These are phyloP conservation scores for Eilema sororculum DNA, from an alignment of 2,888 invertebrate species.

Conservation along the genomic window DNA sequence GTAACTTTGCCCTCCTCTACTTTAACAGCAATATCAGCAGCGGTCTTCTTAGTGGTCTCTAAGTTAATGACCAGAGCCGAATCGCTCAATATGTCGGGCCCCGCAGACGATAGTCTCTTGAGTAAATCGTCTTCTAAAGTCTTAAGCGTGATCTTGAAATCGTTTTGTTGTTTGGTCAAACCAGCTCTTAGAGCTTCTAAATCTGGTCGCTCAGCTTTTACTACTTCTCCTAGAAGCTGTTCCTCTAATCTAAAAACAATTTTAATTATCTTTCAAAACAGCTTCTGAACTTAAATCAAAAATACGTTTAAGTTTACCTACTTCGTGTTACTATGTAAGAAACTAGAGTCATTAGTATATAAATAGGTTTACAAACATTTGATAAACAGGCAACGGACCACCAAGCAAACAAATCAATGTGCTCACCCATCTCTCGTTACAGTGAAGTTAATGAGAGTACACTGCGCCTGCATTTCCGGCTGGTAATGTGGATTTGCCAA, in stretches of 20 bases:
- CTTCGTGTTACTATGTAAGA: no score
- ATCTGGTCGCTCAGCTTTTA: conserved; percentile 97
- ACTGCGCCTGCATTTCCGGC: conserved; percentile 98
- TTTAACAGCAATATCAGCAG: conserved; percentile 95
- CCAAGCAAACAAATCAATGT: neutral
- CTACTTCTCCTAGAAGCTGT: conserved; percentile 96
- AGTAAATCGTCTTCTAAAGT: conserved; percentile 96
- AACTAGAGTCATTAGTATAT: no score
- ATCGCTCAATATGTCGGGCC: conserved; percentile 96
- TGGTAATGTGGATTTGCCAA: conserved; percentile 98
- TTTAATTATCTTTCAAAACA: neutral
- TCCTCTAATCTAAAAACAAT: conserved; percentile 90
- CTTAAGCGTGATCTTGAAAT: conserved; percentile 97
- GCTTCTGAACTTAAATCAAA: no score
- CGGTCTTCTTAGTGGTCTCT: conserved; percentile 97
- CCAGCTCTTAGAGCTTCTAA: conserved; percentile 93
- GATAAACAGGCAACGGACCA: neutral
- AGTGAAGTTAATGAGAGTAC: conserved; percentile 97
- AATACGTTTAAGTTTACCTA: no score
- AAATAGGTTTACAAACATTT: neutral
- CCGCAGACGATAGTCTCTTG: conserved; percentile 94
- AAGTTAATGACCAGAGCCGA: conserved; percentile 96
- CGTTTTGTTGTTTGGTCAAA: conserved; percentile 96
- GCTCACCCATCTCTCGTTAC: conserved; percentile 94
- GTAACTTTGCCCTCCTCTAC: conserved; percentile 95